A percentile compares a stretch with the other conserved stretches of the same genome.
phyloP scores from a whole-genome alignment of 2,113 vertebrate species.

The Acrocephalus kingi region DNA sequence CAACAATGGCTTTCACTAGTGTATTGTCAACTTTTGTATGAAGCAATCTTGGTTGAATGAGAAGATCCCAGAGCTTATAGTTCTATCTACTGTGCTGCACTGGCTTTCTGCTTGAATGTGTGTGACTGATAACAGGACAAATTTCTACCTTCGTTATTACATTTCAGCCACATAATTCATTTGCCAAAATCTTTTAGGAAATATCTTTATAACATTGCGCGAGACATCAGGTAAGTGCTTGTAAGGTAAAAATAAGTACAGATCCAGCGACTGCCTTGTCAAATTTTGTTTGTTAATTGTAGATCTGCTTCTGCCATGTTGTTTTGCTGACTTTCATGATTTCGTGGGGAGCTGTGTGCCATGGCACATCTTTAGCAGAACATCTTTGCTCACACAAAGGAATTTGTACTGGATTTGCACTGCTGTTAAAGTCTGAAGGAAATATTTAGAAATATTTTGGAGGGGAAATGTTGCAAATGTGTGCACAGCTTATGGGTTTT shows the following conservation, averaged over 20 bases:
- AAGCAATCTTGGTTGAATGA: conserved; percentile 98
- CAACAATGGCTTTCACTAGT: conserved; percentile 97
- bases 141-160: conserved; percentile 76
- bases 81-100: conserved; percentile 70
- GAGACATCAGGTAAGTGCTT: conserved; percentile 66
- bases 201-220: conserved; percentile 59
- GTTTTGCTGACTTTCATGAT: not conserved
- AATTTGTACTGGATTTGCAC: not conserved
- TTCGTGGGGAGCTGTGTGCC: not conserved
- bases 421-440: not conserved
- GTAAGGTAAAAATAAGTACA: not conserved
- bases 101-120: conserved; percentile 75
- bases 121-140: conserved; percentile 80
- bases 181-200: conserved; percentile 72
- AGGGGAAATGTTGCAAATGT: not conserved
- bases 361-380: not conserved
- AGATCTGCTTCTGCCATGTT: not conserved
- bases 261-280: not conserved
- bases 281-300: conserved; percentile 44
- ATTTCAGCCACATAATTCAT: conserved; percentile 76
- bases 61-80: conserved; percentile 84
- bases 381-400: not conserved
- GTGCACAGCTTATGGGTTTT: not conserved
- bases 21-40: conserved; percentile 99
- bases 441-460: not conserved